These are phyloP conservation scores for Hyposmocoma kahamanoa DNA, from an alignment of 1,140 invertebrate species.

Conservation along the genomic window DNA sequence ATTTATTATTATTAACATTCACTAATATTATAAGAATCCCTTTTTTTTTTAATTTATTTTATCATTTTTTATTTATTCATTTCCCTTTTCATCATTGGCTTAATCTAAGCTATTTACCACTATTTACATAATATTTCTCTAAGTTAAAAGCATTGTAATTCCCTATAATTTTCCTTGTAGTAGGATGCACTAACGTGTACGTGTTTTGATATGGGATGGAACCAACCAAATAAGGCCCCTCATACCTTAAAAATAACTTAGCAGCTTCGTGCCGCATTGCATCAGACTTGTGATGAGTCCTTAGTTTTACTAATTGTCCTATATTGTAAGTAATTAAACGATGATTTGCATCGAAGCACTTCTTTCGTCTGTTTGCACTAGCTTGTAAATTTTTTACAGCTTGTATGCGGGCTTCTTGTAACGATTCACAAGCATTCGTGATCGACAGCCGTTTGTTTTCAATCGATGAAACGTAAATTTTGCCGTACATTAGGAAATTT, in stretches of 20 bases:
- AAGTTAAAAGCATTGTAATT: neutral
- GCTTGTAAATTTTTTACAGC: neutral
- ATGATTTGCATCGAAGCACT: neutral
- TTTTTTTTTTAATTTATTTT: too few species aligned
- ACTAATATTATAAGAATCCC: too few species aligned
- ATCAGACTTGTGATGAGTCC: neutral
- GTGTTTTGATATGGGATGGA: neutral
- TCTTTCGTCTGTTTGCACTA: neutral
- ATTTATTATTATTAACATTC: too few species aligned
- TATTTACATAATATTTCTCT: neutral
- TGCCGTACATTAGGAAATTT: neutral
- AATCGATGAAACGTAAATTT: neutral
- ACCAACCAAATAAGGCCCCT: neutral
- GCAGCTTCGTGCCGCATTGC: neutral
- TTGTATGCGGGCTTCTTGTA: neutral
- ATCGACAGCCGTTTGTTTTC: neutral
- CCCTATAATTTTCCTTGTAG: neutral
- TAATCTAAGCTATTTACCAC: too few species aligned
- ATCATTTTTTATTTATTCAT: too few species aligned
- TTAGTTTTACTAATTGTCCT: neutral
- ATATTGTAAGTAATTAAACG: neutral
- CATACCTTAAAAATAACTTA: neutral
- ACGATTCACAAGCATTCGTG: neutral
- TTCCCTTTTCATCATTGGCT: too few species aligned
- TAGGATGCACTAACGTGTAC: neutral